phyloP scores from a whole-genome alignment of 2,888 invertebrate species.

The Drosophila acutilabella region DNA sequence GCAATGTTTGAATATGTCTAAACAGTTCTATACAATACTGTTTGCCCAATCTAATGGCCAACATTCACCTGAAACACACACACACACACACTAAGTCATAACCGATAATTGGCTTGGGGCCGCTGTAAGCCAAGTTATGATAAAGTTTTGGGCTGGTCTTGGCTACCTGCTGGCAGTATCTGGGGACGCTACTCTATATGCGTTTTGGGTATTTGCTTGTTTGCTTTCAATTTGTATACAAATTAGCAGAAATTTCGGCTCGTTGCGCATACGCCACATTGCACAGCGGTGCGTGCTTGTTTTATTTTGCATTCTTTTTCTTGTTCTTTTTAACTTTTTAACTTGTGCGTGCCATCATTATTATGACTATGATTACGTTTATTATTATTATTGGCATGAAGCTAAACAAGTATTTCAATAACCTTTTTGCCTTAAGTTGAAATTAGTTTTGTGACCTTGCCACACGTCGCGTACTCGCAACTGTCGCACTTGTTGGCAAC shows the following conservation, averaged over 20 bases:
- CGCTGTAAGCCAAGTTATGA: constrained; percentile 17
- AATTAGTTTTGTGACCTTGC: constrained; percentile 43
- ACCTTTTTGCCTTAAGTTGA: constrained; percentile 14
- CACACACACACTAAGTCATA: constrained; percentile 10
- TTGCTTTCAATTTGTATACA: constrained; percentile 57
- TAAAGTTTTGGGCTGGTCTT: constrained; percentile 19
- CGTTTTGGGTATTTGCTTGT: constrained; percentile 30
- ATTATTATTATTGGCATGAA: constrained; percentile 24
- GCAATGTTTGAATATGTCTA: constrained; percentile 13
- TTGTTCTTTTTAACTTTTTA: constrained; percentile 13
- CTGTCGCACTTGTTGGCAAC: constrained; percentile 35
- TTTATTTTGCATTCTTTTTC: constrained; percentile 1
- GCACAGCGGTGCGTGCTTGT: constrained; percentile 20
- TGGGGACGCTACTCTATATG: constrained; percentile 21
- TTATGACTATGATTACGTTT: constrained; percentile 33
- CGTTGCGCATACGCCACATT: constrained; percentile 45
- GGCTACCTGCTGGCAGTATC: constrained; percentile 20
- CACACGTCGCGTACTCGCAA: constrained; percentile 11
- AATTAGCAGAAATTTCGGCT: constrained; percentile 29
- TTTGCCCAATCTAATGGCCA: constrained; percentile 51
- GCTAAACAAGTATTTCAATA: constrained; percentile 6
- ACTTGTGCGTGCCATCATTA: constrained; percentile 47
- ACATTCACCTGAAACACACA: constrained; percentile 31
- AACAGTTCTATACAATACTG: constrained; percentile 33
- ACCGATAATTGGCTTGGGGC: constrained; percentile 40